Evolutionary conservation across 30 jellyfish, hydroid and myxozoan species (phyloP).

Genomic region (Aurelia sp.): DNA sequence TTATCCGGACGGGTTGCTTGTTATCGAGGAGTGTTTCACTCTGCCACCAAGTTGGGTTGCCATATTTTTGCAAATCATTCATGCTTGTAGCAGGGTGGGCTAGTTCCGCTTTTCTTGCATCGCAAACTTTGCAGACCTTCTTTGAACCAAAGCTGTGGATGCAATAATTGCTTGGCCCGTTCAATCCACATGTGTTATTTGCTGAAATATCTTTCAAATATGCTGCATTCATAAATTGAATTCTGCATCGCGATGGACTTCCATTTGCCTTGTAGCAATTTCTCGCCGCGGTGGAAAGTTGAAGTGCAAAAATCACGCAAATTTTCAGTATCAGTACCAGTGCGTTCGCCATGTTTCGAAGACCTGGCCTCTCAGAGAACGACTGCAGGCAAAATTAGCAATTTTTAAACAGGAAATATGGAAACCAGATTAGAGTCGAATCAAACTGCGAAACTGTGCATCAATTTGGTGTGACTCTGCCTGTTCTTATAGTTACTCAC

Average conservation of each 20-base stretch:
- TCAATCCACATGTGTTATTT: slow-evolving; percentile 91
- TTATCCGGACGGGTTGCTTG: slow-evolving; percentile 78
- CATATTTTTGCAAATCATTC: slow-evolving; percentile 63
- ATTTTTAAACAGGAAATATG: background rate
- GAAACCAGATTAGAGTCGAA: background rate
- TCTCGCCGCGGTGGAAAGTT: slow-evolving; percentile 80
- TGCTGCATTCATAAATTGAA: slow-evolving; percentile 96
- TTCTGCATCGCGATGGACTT: slow-evolving; percentile 89
- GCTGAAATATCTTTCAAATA: slow-evolving; percentile 74
- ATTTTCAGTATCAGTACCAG: background rate
- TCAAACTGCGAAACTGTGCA: background rate
- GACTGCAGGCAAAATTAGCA: background rate
- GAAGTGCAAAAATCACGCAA: slow-evolving; percentile 26
- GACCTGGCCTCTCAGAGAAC: background rate
- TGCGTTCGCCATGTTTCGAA: slow-evolving; percentile 1
- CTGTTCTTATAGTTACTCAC: no score
- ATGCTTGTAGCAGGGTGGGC: slow-evolving; percentile 85
- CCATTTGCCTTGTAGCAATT: slow-evolving; percentile 86
- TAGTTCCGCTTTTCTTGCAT: slow-evolving; percentile 40
- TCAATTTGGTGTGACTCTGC: background rate
- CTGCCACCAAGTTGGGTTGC: slow-evolving; percentile 94
- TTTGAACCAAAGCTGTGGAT: slow-evolving; percentile 84
- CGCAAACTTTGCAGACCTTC: slow-evolving; percentile 79
- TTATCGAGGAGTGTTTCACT: slow-evolving; percentile 86
- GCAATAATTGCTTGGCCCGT: slow-evolving; percentile 72